Evolutionary conservation across 1,140 invertebrate genomes (phyloP).

Genomic region (Littorina saxatilis): DNA sequence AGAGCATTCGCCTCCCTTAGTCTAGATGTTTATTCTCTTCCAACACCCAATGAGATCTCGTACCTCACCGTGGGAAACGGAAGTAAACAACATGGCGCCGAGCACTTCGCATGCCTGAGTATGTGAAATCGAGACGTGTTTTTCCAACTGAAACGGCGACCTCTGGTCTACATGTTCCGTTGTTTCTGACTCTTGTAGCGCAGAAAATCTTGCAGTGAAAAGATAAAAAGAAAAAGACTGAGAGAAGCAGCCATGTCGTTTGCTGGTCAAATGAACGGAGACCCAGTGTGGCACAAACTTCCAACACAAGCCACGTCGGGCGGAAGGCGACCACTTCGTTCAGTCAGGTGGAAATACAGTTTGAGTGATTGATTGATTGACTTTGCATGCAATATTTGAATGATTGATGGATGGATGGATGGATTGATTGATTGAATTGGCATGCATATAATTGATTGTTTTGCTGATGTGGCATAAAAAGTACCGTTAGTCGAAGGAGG

Average conservation of each 20-base stretch:
- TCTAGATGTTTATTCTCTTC: no score
- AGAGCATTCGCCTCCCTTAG: background rate
- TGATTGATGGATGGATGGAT: no score
- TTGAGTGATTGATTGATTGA: constrained; percentile 29
- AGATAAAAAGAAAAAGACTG: background rate
- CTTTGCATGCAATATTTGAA: no score
- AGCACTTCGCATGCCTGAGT: background rate
- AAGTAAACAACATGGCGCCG: constrained; percentile 24
- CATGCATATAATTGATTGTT: background rate
- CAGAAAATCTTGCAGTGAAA: background rate
- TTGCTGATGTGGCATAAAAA: background rate
- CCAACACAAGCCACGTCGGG: background rate
- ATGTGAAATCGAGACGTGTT: background rate
- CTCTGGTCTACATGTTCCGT: background rate
- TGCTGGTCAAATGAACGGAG: no score
- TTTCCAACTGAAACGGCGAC: background rate
- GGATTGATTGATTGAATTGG: background rate
- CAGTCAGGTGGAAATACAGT: no score
- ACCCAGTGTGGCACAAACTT: constrained; percentile 13
- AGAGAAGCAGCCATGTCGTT: background rate
- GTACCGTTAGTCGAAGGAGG: background rate
- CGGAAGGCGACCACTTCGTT: constrained; percentile 8
- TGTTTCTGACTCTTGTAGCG: background rate
- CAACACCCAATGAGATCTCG: background rate
- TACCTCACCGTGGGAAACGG: constrained; percentile 31